Conservation (phyloP, 2,888 invertebrate genomes). For the Latrodectus elegans region DNA sequence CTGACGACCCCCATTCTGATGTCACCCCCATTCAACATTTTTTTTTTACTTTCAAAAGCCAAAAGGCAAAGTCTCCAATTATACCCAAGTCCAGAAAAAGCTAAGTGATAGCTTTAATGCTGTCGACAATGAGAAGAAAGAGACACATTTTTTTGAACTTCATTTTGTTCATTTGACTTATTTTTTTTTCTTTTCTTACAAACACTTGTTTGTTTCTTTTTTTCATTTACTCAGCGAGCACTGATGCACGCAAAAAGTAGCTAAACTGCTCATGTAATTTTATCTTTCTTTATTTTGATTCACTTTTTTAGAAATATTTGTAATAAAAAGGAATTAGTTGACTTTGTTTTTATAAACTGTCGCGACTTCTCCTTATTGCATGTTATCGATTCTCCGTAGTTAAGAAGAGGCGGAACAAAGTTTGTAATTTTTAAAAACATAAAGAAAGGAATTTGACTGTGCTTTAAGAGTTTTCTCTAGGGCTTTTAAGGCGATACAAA, state of each 20-base stretch:
- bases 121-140: constrained; percentile 50
- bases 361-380: constrained; percentile 23
- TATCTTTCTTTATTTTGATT: constrained; percentile 12
- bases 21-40: constrained; percentile 13
- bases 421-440: background rate
- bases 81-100: constrained; percentile 42
- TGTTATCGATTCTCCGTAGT: constrained; percentile 12
- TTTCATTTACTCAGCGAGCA: constrained; percentile 16
- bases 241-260: constrained; percentile 30
- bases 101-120: constrained; percentile 60
- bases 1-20: constrained; percentile 20
- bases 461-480: constrained; percentile 11
- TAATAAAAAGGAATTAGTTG: constrained; percentile 42
- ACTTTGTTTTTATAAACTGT: constrained; percentile 42
- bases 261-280: constrained; percentile 37
- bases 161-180: constrained; percentile 12
- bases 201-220: background rate
- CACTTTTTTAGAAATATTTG: constrained; percentile 26
- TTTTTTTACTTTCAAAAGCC: constrained; percentile 35
- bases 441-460: constrained; percentile 18
- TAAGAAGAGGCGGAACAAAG: constrained; percentile 6
- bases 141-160: constrained; percentile 20
- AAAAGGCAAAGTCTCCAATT: constrained; percentile 53
- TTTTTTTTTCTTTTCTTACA: constrained; percentile 28
- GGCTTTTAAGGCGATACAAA: constrained; percentile 9